Evolutionary conservation across 2,113 vertebrate genomes (phyloP), one percentile per base, ranked within the genome.

Genomic region (Oxyura jamaicensis): DNA sequence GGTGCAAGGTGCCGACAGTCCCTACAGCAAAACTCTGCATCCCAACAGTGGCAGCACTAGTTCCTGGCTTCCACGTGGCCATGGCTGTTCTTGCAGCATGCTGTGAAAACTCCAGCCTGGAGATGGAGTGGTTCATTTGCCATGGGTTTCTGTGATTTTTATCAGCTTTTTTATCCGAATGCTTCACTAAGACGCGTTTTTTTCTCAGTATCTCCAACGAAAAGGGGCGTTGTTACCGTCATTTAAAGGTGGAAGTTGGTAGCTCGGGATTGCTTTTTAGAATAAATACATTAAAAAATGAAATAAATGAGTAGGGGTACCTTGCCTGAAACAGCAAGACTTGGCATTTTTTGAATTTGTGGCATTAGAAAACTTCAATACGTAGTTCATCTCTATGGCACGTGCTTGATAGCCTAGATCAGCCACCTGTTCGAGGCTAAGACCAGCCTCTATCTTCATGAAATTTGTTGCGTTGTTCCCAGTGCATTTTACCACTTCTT

Each of bases 201-300:
- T 69, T 41, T 20, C 1, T n/a, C 18, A 22, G 0, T 11, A 25
- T 62, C 20, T 67, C 42, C 13, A 46, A 3, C 62, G 21, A 42
- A 74, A 73, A 60, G 33, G 28, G 20, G 6, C 2, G 2, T 36
- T 79, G 75, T 87, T 33, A 46, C 15, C 11, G 9, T 69, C 23
- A 36, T 53, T 88, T 86, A 68, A 39, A 77, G 33, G 58, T 63
- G 28, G 20, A 19, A 20, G 35, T 68, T 62, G 52, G 52, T 44
- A 67, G 71, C 62, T 88, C 29, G 46, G 53, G 48, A 21, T 66
- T 69, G 12, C 65, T 69, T 79, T 28, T 3, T 42, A 68, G 39
- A 62, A 72, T 46, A 69, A 83, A 77, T 33, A 6, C 16, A 29
- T 8, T 8, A 4, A 39, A 39, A 87, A 85, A 46, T 28, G 48